These are phyloP conservation scores for Cerastis rubricosa DNA, from an alignment of 2,888 invertebrate genomes.

Conservation along the genomic window DNA sequence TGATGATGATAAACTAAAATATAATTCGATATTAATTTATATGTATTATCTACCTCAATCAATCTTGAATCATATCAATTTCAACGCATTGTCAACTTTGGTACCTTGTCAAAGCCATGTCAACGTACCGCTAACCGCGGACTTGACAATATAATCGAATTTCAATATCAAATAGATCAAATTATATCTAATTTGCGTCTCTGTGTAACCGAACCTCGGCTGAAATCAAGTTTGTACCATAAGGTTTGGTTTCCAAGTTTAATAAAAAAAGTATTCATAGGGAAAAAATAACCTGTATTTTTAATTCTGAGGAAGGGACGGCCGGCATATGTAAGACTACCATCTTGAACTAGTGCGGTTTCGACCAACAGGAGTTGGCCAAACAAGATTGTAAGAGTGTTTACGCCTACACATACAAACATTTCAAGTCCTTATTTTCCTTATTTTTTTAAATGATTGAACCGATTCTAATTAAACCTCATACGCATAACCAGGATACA, in stretches of 20 bases:
- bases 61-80: slow-evolving; percentile 15
- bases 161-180: slow-evolving; percentile 54
- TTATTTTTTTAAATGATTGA: too few species aligned
- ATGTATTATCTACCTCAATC: background rate
- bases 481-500: too few species aligned
- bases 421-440: too few species aligned
- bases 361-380: too few species aligned
- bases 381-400: too few species aligned
- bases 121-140: slow-evolving; percentile 36
- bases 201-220: slow-evolving; percentile 42
- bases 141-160: slow-evolving; percentile 56
- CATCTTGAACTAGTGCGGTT: too few species aligned
- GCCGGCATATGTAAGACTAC: background rate
- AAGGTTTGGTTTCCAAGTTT: background rate
- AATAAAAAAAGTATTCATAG: background rate
- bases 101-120: slow-evolving; percentile 43
- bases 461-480: too few species aligned
- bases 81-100: slow-evolving; percentile 17
- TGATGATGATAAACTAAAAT: too few species aligned
- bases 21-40: background rate
- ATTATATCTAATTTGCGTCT: slow-evolving; percentile 45
- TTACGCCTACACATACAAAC: too few species aligned
- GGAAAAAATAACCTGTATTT: background rate
- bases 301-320: background rate
- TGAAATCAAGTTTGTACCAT: slow-evolving; percentile 39